These are phyloP conservation scores for Brotula barbata DNA, from an alignment of 2,797 vertebrate genomes.

Conservation along the genomic window DNA sequence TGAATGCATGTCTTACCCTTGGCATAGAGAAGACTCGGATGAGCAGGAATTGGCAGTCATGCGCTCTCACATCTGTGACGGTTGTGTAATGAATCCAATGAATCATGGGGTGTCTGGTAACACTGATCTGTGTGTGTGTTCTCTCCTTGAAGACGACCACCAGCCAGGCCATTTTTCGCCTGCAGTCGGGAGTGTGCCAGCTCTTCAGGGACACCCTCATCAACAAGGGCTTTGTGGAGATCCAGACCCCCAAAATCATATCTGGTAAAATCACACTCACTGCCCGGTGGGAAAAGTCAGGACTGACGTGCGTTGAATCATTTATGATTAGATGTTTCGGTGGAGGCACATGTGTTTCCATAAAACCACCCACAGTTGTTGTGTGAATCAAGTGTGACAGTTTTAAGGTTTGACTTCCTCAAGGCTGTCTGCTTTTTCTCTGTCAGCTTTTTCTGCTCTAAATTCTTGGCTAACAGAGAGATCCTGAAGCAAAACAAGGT, in stretches of 20 bases:
- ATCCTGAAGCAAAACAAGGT: background rate
- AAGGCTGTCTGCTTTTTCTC: slow-evolving; percentile 4
- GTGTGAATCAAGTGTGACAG: slow-evolving; percentile 42
- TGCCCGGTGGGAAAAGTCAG: background rate
- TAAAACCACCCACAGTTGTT: slow-evolving; percentile 30
- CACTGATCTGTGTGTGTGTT: slow-evolving; percentile 3
- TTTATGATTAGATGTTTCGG: slow-evolving; percentile 15
- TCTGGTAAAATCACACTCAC: slow-evolving; percentile 81
- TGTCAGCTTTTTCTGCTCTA: background rate
- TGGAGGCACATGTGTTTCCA: slow-evolving; percentile 6
- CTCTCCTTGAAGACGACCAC: slow-evolving; percentile 87
- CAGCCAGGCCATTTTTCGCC: slow-evolving; percentile 93
- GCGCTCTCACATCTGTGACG: slow-evolving; percentile 44
- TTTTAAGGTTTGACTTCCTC: slow-evolving; percentile 35
- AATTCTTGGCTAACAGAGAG: background rate
- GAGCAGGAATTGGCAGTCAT: slow-evolving; percentile 22
- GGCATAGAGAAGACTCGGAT: slow-evolving; percentile 6
- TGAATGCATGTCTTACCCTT: slow-evolving; percentile 9
- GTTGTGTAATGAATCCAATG: slow-evolving; percentile 45
- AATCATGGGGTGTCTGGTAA: slow-evolving; percentile 28
- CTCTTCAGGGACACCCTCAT: slow-evolving; percentile 97
- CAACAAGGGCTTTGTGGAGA: slow-evolving; percentile 96
- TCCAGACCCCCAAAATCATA: slow-evolving; percentile 99
- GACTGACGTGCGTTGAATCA: background rate
- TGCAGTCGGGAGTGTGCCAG: slow-evolving; percentile 95